Evolutionary conservation across 37 sponge, comb jelly and placozoan species (phyloP), one percentile per base, ranked within the genome.

Genomic region (Theonella swinhoei): DNA sequence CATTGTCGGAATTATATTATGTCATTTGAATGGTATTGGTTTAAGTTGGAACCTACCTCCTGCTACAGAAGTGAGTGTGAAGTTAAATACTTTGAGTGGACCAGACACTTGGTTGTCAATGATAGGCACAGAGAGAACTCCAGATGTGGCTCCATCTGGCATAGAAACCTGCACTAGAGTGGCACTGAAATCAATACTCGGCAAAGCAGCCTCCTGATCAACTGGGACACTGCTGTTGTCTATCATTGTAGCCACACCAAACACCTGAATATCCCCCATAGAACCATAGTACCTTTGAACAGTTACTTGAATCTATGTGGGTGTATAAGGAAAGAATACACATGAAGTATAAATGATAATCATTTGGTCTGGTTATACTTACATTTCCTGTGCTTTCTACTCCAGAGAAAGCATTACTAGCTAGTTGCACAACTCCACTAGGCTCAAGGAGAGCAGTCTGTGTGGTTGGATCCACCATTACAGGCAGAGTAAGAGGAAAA

Each of bases 201-300:
- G 75, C 4, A 22, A 28, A 14, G 93, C 93, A 31, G 89, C 75
- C 5, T 85, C 58, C 39, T 28, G 42, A 25, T 83, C 28, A 19
- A 86, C 24, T 39, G 88, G 76, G 25, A 83, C 74, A 32, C 7
- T 29, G 17, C 42, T 30, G 20, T 31, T 37, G 29, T 70, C 3
- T 24, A 47, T 74, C 32, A 54, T 32, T 33, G 73, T 39, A n/a
- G 89, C 88, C 38, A 85, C 41, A 17, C 93, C 93, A 61, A 68
- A 75, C 19, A 95, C 87, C 40, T 37, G 31, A n/a, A 95, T 89
- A 59, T 63, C 64, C 1, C 95, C 90, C 39, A 35, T 68, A 29
- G 87, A 83, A 42, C 95, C 95, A 80, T 74, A 95, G 34, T 38
- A 40, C 37, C 95, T 72, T 87, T 89, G 85, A 0, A 95, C 84